A percentile compares a stretch with the other conserved stretches of the same genome.
These are phyloP conservation scores for Psephotus haematonotus DNA, from an alignment of 2,113 vertebrate genomes.

Conservation along the genomic window DNA sequence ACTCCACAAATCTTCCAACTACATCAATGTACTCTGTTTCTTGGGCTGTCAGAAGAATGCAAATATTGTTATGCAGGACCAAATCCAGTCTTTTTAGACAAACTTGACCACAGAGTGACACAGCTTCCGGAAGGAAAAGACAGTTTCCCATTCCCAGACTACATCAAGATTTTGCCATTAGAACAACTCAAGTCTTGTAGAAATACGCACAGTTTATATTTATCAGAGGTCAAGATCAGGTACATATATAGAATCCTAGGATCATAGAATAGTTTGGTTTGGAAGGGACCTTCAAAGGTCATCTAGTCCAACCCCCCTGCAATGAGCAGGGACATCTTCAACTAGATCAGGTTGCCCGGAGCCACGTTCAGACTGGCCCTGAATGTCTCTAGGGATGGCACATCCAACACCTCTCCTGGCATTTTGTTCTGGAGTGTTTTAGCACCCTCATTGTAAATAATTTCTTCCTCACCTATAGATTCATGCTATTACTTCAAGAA, in stretches of 20 bases:
- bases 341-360: background rate
- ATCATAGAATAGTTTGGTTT: background rate
- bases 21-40: background rate
- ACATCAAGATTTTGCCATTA: background rate
- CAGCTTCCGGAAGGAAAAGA: background rate
- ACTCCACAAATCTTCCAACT: background rate
- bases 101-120: background rate
- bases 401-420: background rate
- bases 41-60: background rate
- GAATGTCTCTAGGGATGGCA: background rate
- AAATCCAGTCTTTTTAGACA: background rate
- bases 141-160: background rate
- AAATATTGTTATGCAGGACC: background rate
- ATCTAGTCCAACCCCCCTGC: background rate
- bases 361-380: background rate
- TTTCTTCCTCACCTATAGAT: background rate
- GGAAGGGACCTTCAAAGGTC: background rate
- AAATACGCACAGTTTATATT: background rate
- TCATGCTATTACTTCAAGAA: conserved; percentile 7
- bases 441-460: background rate
- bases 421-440: background rate
- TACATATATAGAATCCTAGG: background rate
- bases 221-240: conserved; percentile 35
- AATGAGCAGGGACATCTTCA: background rate
- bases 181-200: background rate